Percentiles rank a stretch among this genome's conserved stretches.
These are phyloP conservation scores for Carposina sasakii DNA, from an alignment of 1,140 invertebrate species.

Conservation along the genomic window DNA sequence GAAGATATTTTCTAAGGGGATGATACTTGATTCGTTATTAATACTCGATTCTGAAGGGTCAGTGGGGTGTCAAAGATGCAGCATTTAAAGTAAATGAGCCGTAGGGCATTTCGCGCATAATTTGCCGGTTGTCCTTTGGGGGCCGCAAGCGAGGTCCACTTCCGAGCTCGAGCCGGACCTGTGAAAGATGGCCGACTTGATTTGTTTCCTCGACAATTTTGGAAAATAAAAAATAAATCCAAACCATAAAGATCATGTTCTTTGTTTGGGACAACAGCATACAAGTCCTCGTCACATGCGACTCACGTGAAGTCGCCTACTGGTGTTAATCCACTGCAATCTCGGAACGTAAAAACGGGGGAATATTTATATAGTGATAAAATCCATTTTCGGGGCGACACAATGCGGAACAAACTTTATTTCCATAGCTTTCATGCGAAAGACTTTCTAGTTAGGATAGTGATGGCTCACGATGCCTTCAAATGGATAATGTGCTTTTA, in stretches of 20 bases:
- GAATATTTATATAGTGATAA: slow-evolving; percentile 66
- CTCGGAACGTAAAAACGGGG: slow-evolving; percentile 32
- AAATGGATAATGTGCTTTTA: too few species aligned
- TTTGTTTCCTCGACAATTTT: too few species aligned
- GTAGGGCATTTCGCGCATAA: slow-evolving; percentile 59
- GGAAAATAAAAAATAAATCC: too few species aligned
- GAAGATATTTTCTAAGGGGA: slow-evolving; percentile 4
- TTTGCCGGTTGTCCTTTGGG: slow-evolving; percentile 35
- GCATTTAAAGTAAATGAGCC: slow-evolving; percentile 55
- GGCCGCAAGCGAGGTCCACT: slow-evolving; percentile 6
- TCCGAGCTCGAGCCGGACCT: slow-evolving; percentile 19
- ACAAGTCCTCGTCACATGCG: too few species aligned
- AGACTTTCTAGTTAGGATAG: too few species aligned
- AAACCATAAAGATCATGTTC: too few species aligned
- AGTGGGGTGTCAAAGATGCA: slow-evolving; percentile 52
- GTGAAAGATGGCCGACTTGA: slow-evolving; percentile 21
- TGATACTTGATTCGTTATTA: slow-evolving; percentile 44
- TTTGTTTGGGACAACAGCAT: too few species aligned
- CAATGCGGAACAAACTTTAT: slow-evolving; percentile 66
- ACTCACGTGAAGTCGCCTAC: too few species aligned
- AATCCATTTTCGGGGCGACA: slow-evolving; percentile 58
- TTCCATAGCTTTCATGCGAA: slow-evolving; percentile 63
- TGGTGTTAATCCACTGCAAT: too few species aligned
- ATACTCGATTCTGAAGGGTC: slow-evolving; percentile 43
- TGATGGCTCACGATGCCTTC: too few species aligned